Evolutionary conservation across 1,140 invertebrate genomes (phyloP), one percentile per base, ranked within the genome.

Genomic region (Drosophila ficusphila): DNA sequence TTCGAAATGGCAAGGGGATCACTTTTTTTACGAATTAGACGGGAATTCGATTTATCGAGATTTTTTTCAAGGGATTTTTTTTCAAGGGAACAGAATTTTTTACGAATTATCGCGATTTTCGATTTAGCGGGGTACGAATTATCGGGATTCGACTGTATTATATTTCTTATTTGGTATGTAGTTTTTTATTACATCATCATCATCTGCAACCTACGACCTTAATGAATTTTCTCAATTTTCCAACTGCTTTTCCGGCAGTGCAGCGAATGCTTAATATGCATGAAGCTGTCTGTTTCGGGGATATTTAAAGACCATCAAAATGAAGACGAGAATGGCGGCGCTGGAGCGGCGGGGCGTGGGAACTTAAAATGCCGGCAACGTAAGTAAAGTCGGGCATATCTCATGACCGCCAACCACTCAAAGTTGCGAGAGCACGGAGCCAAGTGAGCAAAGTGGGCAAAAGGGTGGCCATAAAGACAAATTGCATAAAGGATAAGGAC

Each of bases 401-500:
- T 77, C 70, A 61, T 61, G 54, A 51, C 60, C 56, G 61, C 57
- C 78, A 82, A 64, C 31, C 51, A 73, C 73, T 72, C 60, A 29
- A 81, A 54, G 68, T 49, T 58, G 52, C 42, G 39, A 36, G 49
- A 9, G 25, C 62, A 34, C 48, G 54, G 47, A 61, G 48, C 58
- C 70, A 51, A 61, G 77, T 42, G 57, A 57, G 49, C 33, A 58
- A 51, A 61, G 65, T 42, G 57, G 51, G 54, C 33, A 51, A 70
- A 69, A 56, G 39, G 48, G 48, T 53, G 68, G 52, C 34, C 65
- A 76, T 60, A 61, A 76, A 70, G 72, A 79, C 67, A 81, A 79
- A 76, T 76, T 81, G 77, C 77, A 83, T 64, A 83, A 67, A 71
- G 76, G 76, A 79, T 74, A 79, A 74, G 48, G 53, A 27, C 56